phyloP scores from a whole-genome alignment of 2,797 vertebrate species.

The Urosaurus nigricauda region DNA sequence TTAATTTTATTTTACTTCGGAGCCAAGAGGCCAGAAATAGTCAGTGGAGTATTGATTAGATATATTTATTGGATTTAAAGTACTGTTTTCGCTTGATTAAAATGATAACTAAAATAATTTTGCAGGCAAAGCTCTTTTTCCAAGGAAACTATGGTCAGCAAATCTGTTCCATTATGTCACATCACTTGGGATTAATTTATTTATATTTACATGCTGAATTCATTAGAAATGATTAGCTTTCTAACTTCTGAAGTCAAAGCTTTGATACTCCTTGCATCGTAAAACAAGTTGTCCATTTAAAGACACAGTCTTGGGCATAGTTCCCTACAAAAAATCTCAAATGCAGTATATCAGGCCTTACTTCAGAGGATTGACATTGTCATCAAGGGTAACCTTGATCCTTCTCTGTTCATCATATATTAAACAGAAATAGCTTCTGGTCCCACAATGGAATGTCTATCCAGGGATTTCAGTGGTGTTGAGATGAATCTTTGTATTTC shows the following conservation, averaged over 20 bases:
- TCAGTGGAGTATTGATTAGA: constrained; percentile 5
- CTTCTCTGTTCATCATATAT: not conserved
- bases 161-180: not conserved
- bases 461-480: not conserved
- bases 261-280: not conserved
- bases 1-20: not conserved
- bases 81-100: constrained; percentile 2
- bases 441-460: not conserved
- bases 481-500: not conserved
- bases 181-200: constrained; percentile 26
- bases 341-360: not conserved
- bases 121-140: constrained; percentile 2
- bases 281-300: not conserved
- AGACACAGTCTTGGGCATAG: too few relatives aligned
- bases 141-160: constrained; percentile 10
- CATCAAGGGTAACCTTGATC: too few relatives aligned
- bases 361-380: not conserved
- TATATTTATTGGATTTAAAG: constrained; percentile 26
- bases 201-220: constrained; percentile 23
- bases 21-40: not conserved
- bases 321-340: not conserved
- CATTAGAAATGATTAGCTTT: constrained; percentile 20
- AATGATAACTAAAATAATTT: constrained; percentile 12
- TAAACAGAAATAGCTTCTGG: not conserved
- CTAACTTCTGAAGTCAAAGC: not conserved